These are phyloP conservation scores for Grapholita molesta DNA, from an alignment of 1,140 invertebrate genomes.

Conservation along the genomic window DNA sequence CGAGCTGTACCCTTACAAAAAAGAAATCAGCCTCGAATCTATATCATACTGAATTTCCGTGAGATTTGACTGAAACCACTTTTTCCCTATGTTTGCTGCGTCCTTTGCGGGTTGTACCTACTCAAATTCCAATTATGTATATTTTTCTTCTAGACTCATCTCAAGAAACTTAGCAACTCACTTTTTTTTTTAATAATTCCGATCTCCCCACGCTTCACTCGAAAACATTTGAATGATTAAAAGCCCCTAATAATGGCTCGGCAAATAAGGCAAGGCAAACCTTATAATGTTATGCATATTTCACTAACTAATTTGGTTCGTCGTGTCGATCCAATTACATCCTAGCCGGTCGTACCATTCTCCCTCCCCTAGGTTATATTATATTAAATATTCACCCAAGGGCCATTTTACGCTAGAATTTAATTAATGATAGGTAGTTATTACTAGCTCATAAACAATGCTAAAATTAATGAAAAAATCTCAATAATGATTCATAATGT, in stretches of 20 bases:
- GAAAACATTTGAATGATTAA: conserved; percentile 37
- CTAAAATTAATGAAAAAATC: no score
- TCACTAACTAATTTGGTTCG: conserved; percentile 55
- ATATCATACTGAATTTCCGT: no score
- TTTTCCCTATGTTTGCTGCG: no score
- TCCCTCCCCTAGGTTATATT: conserved; percentile 28
- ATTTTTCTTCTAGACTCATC: neutral
- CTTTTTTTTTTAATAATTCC: neutral
- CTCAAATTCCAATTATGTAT: neutral
- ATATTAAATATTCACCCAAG: conserved; percentile 4
- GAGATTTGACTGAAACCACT: no score
- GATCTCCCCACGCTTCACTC: neutral
- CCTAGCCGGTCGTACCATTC: conserved; percentile 32
- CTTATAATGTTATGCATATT: conserved; percentile 59
- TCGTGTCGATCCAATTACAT: conserved; percentile 55
- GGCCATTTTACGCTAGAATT: neutral
- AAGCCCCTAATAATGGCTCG: conserved; percentile 32
- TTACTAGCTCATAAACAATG: neutral
- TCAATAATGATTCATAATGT: no score
- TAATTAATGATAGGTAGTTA: neutral
- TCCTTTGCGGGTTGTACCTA: no score
- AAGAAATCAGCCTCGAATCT: no score
- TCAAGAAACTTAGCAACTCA: neutral
- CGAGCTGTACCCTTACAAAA: no score
- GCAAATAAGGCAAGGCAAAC: conserved; percentile 36